These are phyloP conservation scores for Campoplex capitator DNA, from an alignment of 2,888 invertebrate genomes.

Conservation along the genomic window DNA sequence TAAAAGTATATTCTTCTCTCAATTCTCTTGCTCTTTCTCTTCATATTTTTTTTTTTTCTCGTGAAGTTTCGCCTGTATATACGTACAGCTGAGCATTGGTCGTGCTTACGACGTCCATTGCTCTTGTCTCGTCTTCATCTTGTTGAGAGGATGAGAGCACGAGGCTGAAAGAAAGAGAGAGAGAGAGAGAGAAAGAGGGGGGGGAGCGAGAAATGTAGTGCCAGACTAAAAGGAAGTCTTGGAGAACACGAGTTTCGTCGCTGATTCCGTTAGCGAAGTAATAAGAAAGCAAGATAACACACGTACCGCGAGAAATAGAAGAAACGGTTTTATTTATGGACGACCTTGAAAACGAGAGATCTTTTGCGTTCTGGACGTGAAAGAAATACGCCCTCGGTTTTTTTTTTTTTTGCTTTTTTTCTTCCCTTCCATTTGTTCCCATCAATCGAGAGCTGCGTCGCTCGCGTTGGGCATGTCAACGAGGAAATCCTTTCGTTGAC, in stretches of 20 bases:
- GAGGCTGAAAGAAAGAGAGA: background rate
- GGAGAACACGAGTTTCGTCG: slow-evolving; percentile 47
- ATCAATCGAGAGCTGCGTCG: background rate
- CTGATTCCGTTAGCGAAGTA: slow-evolving; percentile 55
- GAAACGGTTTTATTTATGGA: slow-evolving; percentile 64
- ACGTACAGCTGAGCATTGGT: slow-evolving; percentile 14
- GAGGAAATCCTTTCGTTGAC: slow-evolving; percentile 10
- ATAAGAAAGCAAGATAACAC: slow-evolving; percentile 34
- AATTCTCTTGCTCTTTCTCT: slow-evolving; percentile 6
- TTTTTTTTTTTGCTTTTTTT: background rate
- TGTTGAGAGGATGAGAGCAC: slow-evolving; percentile 40
- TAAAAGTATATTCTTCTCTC: slow-evolving; percentile 22
- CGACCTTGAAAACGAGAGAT: slow-evolving; percentile 65
- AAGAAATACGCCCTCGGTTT: background rate
- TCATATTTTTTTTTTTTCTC: background rate
- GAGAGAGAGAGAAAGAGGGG: slow-evolving; percentile 3
- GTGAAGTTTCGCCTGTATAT: background rate
- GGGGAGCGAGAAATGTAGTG: slow-evolving; percentile 8
- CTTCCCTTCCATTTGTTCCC: background rate
- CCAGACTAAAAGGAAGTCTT: slow-evolving; percentile 41
- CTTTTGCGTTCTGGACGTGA: slow-evolving; percentile 30
- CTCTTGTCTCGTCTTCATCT: slow-evolving; percentile 53
- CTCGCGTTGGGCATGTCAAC: background rate
- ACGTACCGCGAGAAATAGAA: slow-evolving; percentile 46
- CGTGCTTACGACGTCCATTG: slow-evolving; percentile 39